Conservation (phyloP, 1,140 invertebrate species). For the Philopotamus ludificatus region DNA sequence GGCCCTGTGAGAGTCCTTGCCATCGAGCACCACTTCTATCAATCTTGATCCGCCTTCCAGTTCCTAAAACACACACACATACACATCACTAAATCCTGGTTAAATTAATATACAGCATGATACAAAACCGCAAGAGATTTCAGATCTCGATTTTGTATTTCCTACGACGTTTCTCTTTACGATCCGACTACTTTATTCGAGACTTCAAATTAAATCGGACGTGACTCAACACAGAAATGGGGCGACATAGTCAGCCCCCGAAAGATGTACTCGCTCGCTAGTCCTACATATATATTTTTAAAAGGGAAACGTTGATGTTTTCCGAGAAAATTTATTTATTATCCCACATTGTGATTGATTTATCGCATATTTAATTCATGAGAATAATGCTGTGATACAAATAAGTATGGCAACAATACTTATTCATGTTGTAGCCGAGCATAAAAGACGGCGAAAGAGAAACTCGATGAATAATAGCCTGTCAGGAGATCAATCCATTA, state of each 20-base stretch:
- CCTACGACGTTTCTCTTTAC: slow-evolving; percentile 22
- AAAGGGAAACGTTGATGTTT: neutral
- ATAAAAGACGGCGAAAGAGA: slow-evolving; percentile 1
- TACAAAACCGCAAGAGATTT: neutral
- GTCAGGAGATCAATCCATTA: slow-evolving; percentile 22
- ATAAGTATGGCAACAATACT: neutral
- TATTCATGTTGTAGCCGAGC: neutral
- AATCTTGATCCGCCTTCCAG: too few species aligned
- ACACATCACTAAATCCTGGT: too few species aligned
- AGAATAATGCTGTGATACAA: neutral
- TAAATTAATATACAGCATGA: too few species aligned
- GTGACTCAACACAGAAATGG: neutral
- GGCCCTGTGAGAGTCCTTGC: too few species aligned
- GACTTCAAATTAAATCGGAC: slow-evolving; percentile 21
- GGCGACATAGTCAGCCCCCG: too few species aligned
- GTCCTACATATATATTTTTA: neutral
- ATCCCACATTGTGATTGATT: too few species aligned
- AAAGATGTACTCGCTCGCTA: too few species aligned
- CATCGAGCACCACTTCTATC: too few species aligned
- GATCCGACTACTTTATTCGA: slow-evolving; percentile 16
- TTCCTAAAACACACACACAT: too few species aligned
- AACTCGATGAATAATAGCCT: slow-evolving; percentile 15
- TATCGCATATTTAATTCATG: too few species aligned
- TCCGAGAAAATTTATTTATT: neutral
- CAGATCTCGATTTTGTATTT: slow-evolving; percentile 7